These are phyloP conservation scores for Trachymyrmex septentrionalis DNA, from an alignment of 1,140 invertebrate species.

Conservation along the genomic window DNA sequence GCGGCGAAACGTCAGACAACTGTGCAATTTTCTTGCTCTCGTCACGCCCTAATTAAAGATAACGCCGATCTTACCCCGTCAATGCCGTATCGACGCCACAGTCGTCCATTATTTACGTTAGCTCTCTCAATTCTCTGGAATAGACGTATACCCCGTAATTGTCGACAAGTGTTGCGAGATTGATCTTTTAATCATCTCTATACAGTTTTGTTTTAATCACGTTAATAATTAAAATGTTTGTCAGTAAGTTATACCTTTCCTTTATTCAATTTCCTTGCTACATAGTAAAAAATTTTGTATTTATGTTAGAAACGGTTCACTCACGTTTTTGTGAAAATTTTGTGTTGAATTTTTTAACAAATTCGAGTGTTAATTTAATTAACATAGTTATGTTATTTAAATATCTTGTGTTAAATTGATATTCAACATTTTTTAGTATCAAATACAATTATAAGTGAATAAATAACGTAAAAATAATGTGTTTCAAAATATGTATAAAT, in stretches of 20 bases:
- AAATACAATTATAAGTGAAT: no score
- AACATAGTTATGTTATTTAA: no score
- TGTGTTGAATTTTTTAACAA: no score
- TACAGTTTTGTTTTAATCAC: background rate
- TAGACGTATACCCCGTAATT: background rate
- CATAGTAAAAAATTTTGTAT: no score
- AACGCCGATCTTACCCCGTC: constrained; percentile 21
- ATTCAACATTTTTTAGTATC: no score
- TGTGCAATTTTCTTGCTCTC: constrained; percentile 25
- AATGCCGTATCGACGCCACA: background rate
- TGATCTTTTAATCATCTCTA: background rate
- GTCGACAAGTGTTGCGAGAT: background rate
- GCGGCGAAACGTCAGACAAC: constrained; percentile 22
- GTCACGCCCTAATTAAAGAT: constrained; percentile 45
- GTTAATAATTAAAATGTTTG: background rate
- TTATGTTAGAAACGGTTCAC: no score
- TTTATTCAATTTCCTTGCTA: background rate
- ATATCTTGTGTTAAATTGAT: no score
- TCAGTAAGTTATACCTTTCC: background rate
- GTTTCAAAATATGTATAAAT: no score
- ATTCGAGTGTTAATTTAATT: no score
- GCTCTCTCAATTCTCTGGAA: background rate
- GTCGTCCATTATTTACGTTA: background rate
- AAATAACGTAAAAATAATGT: no score
- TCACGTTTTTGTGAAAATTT: no score